Conservation (phyloP, 2,113 vertebrate species). For the Hemibagrus wyckioides region DNA sequence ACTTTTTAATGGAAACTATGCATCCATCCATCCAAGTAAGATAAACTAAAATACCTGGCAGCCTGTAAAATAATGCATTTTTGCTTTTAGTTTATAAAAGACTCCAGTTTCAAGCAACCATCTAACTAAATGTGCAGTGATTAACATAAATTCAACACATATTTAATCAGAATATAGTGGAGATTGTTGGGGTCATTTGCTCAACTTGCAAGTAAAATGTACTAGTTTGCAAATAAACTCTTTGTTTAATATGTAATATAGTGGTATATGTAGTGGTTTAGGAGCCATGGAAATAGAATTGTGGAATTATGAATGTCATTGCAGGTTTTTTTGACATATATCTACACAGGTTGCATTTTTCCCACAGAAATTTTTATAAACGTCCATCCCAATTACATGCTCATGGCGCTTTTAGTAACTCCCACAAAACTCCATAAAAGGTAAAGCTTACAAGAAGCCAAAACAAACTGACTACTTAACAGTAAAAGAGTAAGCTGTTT, state of each 20-base stretch:
- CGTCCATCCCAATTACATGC: too few species aligned
- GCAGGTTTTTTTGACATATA: too few species aligned
- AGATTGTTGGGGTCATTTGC: not conserved
- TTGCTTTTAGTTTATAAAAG: not conserved
- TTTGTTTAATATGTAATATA: not conserved
- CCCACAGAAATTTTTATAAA: too few species aligned
- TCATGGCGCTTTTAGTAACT: too few species aligned
- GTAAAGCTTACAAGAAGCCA: too few species aligned
- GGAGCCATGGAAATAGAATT: too few species aligned
- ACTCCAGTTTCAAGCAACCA: not conserved
- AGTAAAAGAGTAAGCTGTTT: too few species aligned
- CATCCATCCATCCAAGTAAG: not conserved
- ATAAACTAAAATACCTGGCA: not conserved
- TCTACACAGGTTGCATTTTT: too few species aligned
- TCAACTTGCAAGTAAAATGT: not conserved
- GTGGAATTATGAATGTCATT: too few species aligned
- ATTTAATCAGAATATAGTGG: not conserved
- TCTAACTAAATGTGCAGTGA: not conserved
- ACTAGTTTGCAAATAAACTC: not conserved
- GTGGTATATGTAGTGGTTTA: not conserved
- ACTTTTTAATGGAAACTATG: not conserved
- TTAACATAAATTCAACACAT: not conserved
- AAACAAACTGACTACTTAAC: too few species aligned
- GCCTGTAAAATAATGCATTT: not conserved
- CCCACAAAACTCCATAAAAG: too few species aligned